These are phyloP conservation scores for Orthosia cruda DNA, from an alignment of 2,888 invertebrate species.

Conservation along the genomic window DNA sequence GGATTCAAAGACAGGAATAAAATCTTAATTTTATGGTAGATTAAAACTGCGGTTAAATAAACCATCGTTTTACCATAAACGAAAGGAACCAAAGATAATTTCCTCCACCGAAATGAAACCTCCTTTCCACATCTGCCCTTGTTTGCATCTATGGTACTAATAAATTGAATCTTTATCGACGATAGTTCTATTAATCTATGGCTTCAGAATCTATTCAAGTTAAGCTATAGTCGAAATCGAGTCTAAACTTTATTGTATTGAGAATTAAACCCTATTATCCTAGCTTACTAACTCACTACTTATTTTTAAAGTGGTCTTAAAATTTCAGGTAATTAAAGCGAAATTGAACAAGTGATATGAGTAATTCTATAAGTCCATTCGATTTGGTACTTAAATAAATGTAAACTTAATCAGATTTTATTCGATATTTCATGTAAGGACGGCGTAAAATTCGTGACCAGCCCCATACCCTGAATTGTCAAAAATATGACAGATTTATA, in stretches of 20 bases:
- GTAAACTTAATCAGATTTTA: background rate
- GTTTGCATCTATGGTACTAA: constrained; percentile 1
- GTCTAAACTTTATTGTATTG: constrained; percentile 37
- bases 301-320: constrained; percentile 60
- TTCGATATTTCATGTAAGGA: background rate
- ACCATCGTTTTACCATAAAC: background rate
- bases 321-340: constrained; percentile 63
- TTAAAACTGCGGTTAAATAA: background rate
- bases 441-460: background rate
- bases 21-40: background rate
- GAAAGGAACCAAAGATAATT: background rate
- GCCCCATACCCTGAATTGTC: no score
- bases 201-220: constrained; percentile 42
- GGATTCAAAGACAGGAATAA: no score
- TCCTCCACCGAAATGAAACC: background rate
- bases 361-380: constrained; percentile 38
- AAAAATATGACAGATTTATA: no score
- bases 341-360: constrained; percentile 73
- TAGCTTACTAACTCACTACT: constrained; percentile 62
- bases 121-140: constrained; percentile 16
- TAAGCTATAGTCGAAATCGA: constrained; percentile 51
- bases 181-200: constrained; percentile 33
- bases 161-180: constrained; percentile 19
- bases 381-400: constrained; percentile 28
- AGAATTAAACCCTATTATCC: constrained; percentile 45